Evolutionary conservation across 2,113 vertebrate species (phyloP).

Genomic region (Epinephelus cyanopodus): DNA sequence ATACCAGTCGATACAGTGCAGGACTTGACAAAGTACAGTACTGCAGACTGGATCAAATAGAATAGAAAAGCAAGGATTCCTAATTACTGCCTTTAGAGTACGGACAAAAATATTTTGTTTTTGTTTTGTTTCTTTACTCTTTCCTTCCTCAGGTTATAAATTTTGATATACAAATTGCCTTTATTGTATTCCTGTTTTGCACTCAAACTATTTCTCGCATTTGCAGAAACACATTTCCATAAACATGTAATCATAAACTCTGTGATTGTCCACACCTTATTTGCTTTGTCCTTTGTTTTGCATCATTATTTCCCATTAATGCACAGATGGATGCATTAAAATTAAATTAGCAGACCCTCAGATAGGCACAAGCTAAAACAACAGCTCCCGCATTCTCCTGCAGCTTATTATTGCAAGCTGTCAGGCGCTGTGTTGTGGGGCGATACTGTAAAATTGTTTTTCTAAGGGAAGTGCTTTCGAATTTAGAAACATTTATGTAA

Average conservation of each 20-base stretch:
- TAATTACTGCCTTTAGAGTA: conserved; percentile 45
- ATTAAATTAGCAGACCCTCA: conserved; percentile 63
- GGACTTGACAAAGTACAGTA: conserved; percentile 32
- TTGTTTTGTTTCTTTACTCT: conserved; percentile 43
- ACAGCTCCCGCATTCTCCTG: conserved; percentile 49
- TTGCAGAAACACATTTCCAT: conserved; percentile 54
- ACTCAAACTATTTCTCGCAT: conserved; percentile 15
- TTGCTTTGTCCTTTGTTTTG: conserved; percentile 54
- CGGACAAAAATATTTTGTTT: conserved; percentile 41
- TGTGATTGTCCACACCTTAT: conserved; percentile 43
- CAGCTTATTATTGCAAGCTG: conserved; percentile 63
- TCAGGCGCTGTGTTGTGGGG: conserved; percentile 40
- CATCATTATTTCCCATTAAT: conserved; percentile 63
- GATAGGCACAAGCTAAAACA: conserved; percentile 47
- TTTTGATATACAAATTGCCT: conserved; percentile 24
- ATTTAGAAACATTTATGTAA: conserved; percentile 73
- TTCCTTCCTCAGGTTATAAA: conserved; percentile 46
- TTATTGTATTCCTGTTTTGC: conserved; percentile 33
- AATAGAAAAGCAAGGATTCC: conserved; percentile 53
- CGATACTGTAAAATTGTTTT: conserved; percentile 71
- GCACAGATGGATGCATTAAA: conserved; percentile 70
- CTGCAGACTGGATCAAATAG: conserved; percentile 58
- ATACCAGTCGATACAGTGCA: conserved; percentile 25
- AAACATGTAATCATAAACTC: conserved; percentile 41
- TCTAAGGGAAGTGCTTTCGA: conserved; percentile 39